Conservation (phyloP, 2,113 vertebrate species). For the Mormyrus iriodes region DNA sequence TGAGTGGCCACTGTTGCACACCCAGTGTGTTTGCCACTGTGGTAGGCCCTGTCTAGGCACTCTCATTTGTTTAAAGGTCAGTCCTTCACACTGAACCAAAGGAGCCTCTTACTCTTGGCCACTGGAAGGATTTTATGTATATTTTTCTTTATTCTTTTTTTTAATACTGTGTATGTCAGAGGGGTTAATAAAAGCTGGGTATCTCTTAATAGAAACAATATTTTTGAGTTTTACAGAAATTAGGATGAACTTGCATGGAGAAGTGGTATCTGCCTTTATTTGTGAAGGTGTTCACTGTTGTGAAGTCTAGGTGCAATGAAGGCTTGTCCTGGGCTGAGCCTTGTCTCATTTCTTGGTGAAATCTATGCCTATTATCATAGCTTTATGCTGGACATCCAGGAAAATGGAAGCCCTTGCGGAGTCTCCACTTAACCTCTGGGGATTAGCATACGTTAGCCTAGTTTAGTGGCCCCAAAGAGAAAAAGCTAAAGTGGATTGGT, state of each 20-base stretch:
- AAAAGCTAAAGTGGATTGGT: slow-evolving; percentile 51
- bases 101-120: slow-evolving; percentile 23
- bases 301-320: not conserved
- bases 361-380: slow-evolving; percentile 30
- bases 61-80: slow-evolving; percentile 46
- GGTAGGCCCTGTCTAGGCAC: not conserved
- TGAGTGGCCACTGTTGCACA: slow-evolving; percentile 40
- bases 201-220: not conserved
- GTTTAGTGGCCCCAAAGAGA: slow-evolving; percentile 59
- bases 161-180: not conserved
- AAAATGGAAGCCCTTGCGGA: slow-evolving; percentile 47
- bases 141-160: not conserved
- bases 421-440: slow-evolving; percentile 58
- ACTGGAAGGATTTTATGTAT: not conserved
- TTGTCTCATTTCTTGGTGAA: slow-evolving; percentile 24
- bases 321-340: not conserved
- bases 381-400: slow-evolving; percentile 22
- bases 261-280: slow-evolving; percentile 21
- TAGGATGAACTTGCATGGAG: not conserved
- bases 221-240: not conserved
- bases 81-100: slow-evolving; percentile 38
- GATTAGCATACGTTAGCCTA: slow-evolving; percentile 64
- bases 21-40: slow-evolving; percentile 8
- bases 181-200: not conserved
- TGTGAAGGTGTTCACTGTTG: slow-evolving; percentile 13